These are phyloP conservation scores for Cheilosia urbana DNA, from an alignment of 2,888 invertebrate genomes.

Conservation along the genomic window DNA sequence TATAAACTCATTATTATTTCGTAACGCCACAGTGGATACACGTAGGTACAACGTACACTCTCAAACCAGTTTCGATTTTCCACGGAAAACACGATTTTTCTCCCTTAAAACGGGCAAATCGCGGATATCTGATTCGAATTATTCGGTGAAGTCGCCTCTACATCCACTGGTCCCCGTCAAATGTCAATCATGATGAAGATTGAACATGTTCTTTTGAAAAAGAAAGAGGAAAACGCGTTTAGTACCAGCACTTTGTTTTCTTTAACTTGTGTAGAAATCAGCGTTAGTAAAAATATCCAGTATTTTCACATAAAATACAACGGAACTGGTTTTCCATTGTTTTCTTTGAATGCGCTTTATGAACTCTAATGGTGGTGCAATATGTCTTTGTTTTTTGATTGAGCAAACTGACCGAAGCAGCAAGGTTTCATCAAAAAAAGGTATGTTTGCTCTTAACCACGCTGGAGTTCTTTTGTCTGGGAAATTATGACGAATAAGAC, in stretches of 20 bases:
- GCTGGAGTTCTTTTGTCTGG: conserved; percentile 28
- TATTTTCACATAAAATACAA: conserved; percentile 65
- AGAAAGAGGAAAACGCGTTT: conserved; percentile 53
- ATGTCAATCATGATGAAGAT: conserved; percentile 68
- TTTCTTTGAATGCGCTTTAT: conserved; percentile 50
- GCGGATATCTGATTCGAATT: conserved; percentile 59
- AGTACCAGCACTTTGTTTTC: conserved; percentile 35
- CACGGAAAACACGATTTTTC: conserved; percentile 52
- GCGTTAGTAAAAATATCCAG: conserved; percentile 65
- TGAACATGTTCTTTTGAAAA: conserved; percentile 54
- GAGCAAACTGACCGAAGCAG: conserved; percentile 58
- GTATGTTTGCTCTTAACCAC: not conserved
- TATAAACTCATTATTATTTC: conserved; percentile 39
- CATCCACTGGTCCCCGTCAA: conserved; percentile 43
- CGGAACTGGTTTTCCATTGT: conserved; percentile 59
- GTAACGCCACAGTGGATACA: conserved; percentile 9
- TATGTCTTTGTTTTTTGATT: conserved; percentile 42
- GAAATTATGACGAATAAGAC: conserved; percentile 60
- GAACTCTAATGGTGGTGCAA: conserved; percentile 62
- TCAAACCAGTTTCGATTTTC: conserved; percentile 47
- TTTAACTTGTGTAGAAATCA: conserved; percentile 45
- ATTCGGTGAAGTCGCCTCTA: conserved; percentile 35
- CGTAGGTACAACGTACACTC: too few relatives aligned
- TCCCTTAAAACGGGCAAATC: conserved; percentile 36
- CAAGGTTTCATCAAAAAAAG: conserved; percentile 47